Evolutionary conservation across 1,140 invertebrate genomes (phyloP).

Genomic region (Amyelois transitella): DNA sequence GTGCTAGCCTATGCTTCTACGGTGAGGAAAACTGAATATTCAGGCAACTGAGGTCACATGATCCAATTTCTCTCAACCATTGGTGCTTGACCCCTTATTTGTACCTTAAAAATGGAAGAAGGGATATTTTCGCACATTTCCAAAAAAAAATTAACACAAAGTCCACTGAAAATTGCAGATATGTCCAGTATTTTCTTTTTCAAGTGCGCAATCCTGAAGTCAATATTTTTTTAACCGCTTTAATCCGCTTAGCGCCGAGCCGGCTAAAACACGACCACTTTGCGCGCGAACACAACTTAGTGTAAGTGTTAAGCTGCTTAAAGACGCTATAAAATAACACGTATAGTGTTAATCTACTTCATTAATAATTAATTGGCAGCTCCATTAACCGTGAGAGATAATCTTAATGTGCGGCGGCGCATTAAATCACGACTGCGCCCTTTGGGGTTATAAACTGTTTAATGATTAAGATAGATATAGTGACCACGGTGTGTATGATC

Average conservation of each 20-base stretch:
- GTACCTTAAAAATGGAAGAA: too few species aligned
- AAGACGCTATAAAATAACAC: conserved; percentile 2
- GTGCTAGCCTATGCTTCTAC: too few species aligned
- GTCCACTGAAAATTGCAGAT: too few species aligned
- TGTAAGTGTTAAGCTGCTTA: not conserved
- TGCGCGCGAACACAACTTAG: not conserved
- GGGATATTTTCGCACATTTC: too few species aligned
- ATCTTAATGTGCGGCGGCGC: conserved; percentile 39
- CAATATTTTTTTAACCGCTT: not conserved
- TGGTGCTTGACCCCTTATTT: too few species aligned
- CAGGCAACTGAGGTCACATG: too few species aligned
- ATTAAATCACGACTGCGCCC: conserved; percentile 29
- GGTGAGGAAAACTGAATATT: too few species aligned
- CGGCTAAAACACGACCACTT: not conserved
- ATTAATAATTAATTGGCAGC: conserved; percentile 52
- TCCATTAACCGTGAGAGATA: conserved; percentile 46
- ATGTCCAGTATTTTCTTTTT: too few species aligned
- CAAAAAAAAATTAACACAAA: too few species aligned
- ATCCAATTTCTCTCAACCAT: too few species aligned
- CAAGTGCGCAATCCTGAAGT: too few species aligned
- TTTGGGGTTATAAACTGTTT: not conserved
- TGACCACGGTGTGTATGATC: not conserved
- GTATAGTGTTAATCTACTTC: conserved; percentile 16
- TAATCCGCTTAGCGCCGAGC: not conserved
- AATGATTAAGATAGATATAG: not conserved